Conservation (phyloP, 2,888 invertebrate genomes). For the Thera britannica region DNA sequence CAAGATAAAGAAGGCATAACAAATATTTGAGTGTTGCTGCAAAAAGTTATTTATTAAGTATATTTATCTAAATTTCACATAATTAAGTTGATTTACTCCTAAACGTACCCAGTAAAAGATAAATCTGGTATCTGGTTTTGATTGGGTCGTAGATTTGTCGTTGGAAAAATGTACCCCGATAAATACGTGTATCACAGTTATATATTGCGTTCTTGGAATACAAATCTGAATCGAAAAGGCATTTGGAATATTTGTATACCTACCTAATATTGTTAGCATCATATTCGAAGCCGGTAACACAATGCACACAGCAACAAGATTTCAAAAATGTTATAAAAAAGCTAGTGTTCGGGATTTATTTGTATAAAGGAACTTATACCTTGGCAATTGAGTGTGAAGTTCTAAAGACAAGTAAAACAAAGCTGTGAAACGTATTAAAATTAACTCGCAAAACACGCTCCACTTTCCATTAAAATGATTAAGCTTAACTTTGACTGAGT, state of each 20-base stretch:
- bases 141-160: conserved; percentile 55
- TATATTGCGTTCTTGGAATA: conserved; percentile 28
- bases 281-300: conserved; percentile 17
- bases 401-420: conserved; percentile 14
- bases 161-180: conserved; percentile 52
- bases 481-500: conserved; percentile 51
- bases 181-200: conserved; percentile 53
- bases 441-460: conserved; percentile 41
- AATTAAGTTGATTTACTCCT: neutral
- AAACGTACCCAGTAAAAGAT: conserved; percentile 21
- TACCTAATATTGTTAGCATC: conserved; percentile 29
- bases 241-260: conserved; percentile 35
- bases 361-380: neutral
- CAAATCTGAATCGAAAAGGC: conserved; percentile 33
- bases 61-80: neutral
- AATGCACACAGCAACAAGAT: conserved; percentile 18
- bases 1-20: too few relatives aligned
- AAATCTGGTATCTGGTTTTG: conserved; percentile 53
- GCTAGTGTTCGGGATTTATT: neutral
- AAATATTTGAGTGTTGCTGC: too few relatives aligned
- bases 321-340: neutral
- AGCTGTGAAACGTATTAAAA: conserved; percentile 26
- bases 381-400: conserved; percentile 4
- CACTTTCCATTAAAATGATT: conserved; percentile 34
- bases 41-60: neutral